Evolutionary conservation across 1,140 invertebrate genomes (phyloP), one percentile per base, ranked within the genome.

Genomic region (Dinothrombium tinctorium): DNA sequence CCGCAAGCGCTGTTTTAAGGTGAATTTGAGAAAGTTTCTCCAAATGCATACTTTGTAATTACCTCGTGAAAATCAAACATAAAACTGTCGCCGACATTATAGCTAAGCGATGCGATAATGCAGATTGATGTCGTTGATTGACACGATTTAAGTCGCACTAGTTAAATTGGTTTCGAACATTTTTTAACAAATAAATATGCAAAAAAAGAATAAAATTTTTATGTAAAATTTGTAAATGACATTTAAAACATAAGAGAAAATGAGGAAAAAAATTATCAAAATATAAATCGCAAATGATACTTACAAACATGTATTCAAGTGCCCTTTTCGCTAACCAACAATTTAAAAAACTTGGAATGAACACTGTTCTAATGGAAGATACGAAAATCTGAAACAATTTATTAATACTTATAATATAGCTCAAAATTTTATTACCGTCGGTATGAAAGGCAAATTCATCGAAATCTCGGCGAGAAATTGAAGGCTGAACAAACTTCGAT

Each of bases 261-360:
- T 21, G 17, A 29, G 24, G 20, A 19, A 21, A 19, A 37, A 46
- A 39, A 31, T 22, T 33, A 21, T 15, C n/a, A 41, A 48, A 17
- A 28, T 31, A 12, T 33, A 17, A 19, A 40, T 32, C 28, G 12
- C 33, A 12, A 2, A 17, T 36, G 33, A 20, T 49, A 89, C 83
- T 84, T 69, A 90, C 84, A 69, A 95, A 90, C 84, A 96, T 90
- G 63, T 90, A 92, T 61, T 95, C 81, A 53, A 96, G 67, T 20
- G 87, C 83, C 53, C 79, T 73, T 61, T 95, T 94, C 35, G 89
- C 90, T 51, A 95, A 67, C 89, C 89, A 95, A 61, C 87, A 95
- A 59, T 96, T 95, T 42, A 95, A 67, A 61, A 95, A 96, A 36
- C 90, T 83, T 28, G 89, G 90, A 54, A 95, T 86, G 61, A 94